phyloP scores from a whole-genome alignment of 2,888 invertebrate species.

The Scotopteryx bipunctaria region DNA sequence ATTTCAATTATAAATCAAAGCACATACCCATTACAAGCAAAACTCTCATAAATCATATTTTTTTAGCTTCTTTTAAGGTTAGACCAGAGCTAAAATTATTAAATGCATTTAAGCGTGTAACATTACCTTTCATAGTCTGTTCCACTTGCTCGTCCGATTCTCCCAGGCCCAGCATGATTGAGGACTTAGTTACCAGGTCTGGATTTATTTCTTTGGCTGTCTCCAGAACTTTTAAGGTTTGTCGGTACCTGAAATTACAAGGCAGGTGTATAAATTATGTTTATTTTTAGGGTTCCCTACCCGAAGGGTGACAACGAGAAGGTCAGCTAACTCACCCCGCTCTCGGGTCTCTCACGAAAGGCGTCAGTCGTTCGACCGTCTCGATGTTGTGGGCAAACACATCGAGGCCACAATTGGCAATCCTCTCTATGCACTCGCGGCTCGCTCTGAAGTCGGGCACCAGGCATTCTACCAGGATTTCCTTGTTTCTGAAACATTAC shows the following conservation, averaged over 20 bases:
- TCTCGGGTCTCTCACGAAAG: conserved; percentile 95
- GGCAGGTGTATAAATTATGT: no score
- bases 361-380: conserved; percentile 95
- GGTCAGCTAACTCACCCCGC: conserved; percentile 92
- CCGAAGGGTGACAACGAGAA: no score
- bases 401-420: conserved; percentile 93
- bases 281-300: no score
- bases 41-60: no score
- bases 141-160: conserved; percentile 94
- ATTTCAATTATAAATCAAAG: no score
- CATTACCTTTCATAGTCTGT: conserved; percentile 89
- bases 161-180: conserved; percentile 98
- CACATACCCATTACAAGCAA: no score
- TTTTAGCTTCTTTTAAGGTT: no score
- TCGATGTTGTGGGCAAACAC: conserved; percentile 99
- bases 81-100: no score
- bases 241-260: conserved; percentile 81
- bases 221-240: conserved; percentile 92
- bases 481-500: conserved; percentile 84
- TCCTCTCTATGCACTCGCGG: conserved; percentile 86
- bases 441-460: conserved; percentile 98
- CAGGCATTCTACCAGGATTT: conserved; percentile 96
- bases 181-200: conserved; percentile 96
- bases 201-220: conserved; percentile 92
- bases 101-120: no score